Percentiles rank a stretch among this genome's conserved stretches.
phyloP scores from a whole-genome alignment of 2,113 vertebrate genomes.

The Dicentrarchus labrax region DNA sequence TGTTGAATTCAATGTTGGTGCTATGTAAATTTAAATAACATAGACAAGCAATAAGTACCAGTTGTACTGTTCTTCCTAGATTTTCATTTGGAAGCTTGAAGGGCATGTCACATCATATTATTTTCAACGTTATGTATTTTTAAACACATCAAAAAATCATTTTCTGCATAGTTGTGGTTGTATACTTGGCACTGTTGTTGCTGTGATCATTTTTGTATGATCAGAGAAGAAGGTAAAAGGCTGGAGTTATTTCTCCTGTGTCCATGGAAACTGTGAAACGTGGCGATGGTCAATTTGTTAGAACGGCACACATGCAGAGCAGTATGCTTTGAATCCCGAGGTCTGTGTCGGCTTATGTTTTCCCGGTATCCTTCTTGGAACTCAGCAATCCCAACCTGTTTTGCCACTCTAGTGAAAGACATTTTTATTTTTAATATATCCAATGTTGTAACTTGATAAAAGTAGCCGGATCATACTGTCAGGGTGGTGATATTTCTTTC shows the following conservation, averaged over 20 bases:
- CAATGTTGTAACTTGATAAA: background rate
- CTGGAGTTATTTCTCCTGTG: conserved; percentile 48
- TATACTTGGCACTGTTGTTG: background rate
- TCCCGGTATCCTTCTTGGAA: conserved; percentile 27
- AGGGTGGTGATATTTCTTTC: conserved; percentile 16
- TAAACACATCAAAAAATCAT: background rate
- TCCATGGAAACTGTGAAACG: conserved; percentile 73
- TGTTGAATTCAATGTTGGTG: background rate
- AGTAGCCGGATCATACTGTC: background rate
- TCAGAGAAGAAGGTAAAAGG: conserved; percentile 25
- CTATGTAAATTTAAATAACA: conserved; percentile 17
- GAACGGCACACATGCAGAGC: conserved; percentile 34
- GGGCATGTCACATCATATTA: background rate
- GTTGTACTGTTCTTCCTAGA: background rate
- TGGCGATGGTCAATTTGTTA: conserved; percentile 41
- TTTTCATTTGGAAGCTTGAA: background rate
- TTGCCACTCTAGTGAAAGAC: conserved; percentile 5
- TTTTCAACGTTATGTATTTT: background rate
- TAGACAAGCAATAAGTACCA: background rate
- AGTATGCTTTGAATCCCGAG: conserved; percentile 38
- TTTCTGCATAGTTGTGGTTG: background rate
- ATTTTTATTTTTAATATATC: conserved; percentile 12
- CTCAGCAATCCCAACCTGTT: background rate
- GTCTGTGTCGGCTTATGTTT: conserved; percentile 43
- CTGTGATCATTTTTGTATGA: conserved; percentile 21